A percentile compares a stretch with the other conserved stretches of the same genome.
Conservation (phyloP, 2,888 invertebrate genomes). For the Pocota personata region DNA sequence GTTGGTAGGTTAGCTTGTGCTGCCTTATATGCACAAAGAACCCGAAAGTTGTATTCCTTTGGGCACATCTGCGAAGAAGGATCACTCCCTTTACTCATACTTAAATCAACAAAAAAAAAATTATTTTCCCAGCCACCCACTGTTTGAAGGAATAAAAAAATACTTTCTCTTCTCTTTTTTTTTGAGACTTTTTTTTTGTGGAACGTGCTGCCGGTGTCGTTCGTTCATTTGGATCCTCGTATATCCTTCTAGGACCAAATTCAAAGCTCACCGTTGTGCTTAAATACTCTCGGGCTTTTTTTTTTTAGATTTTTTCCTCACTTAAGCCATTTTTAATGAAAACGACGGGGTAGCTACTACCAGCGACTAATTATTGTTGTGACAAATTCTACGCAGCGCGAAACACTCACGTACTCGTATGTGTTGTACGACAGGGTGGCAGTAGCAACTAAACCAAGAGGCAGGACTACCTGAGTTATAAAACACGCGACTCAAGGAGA, state of each 20-base stretch:
- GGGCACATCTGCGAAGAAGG: slow-evolving; percentile 72
- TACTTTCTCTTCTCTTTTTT: slow-evolving; percentile 27
- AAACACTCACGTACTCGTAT: slow-evolving; percentile 63
- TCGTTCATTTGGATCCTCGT: slow-evolving; percentile 56
- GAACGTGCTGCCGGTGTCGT: slow-evolving; percentile 63
- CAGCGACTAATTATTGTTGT: slow-evolving; percentile 70
- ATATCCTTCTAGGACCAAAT: slow-evolving; percentile 64
- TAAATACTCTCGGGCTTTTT: slow-evolving; percentile 59
- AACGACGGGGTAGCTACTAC: slow-evolving; percentile 68
- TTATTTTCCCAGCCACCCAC: slow-evolving; percentile 61
- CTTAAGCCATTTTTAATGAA: slow-evolving; percentile 71
- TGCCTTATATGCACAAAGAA: slow-evolving; percentile 57
- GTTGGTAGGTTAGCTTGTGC: slow-evolving; percentile 33
- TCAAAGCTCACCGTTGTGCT: slow-evolving; percentile 68
- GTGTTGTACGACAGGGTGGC: slow-evolving; percentile 21
- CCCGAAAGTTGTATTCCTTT: slow-evolving; percentile 72
- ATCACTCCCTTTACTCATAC: slow-evolving; percentile 66
- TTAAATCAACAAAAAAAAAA: slow-evolving; percentile 7
- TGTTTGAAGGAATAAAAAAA: slow-evolving; percentile 36
- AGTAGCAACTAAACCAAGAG: slow-evolving; percentile 42
- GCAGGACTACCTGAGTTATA: slow-evolving; percentile 65
- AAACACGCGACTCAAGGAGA: slow-evolving; percentile 70
- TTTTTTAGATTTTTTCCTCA: slow-evolving; percentile 40
- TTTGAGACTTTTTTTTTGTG: slow-evolving; percentile 46
- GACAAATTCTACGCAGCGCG: slow-evolving; percentile 73